A percentile compares a stretch with the other conserved stretches of the same genome.
phyloP scores from a whole-genome alignment of 2,113 vertebrate genomes.

The Rhinolophus sinicus region DNA sequence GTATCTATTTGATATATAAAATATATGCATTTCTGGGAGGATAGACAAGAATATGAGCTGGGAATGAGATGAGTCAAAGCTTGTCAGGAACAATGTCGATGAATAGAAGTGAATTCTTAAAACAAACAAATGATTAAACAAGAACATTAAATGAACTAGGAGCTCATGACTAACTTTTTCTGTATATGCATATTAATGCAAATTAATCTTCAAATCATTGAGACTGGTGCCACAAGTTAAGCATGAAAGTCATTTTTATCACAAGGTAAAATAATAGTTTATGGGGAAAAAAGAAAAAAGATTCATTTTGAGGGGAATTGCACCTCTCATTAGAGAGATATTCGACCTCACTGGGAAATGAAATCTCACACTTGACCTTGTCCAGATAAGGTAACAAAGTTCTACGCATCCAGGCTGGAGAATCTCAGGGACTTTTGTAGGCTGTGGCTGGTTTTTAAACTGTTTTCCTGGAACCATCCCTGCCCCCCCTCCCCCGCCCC shows the following conservation, averaged over 20 bases:
- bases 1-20: neutral
- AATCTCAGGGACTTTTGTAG: neutral
- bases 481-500: neutral
- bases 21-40: neutral
- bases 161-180: neutral
- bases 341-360: neutral
- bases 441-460: neutral
- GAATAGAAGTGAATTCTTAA: neutral
- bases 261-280: neutral
- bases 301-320: neutral
- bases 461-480: neutral
- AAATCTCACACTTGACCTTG: neutral
- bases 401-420: neutral
- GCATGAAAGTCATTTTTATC: neutral
- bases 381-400: neutral
- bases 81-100: neutral
- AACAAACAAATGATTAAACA: neutral
- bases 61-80: neutral
- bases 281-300: neutral
- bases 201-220: neutral
- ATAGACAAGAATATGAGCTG: neutral
- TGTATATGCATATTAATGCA: neutral
- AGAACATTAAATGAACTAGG: neutral
- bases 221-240: neutral
- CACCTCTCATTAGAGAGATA: neutral